Conservation (phyloP, 1,140 invertebrate species). For the Scaptomyza montana region DNA sequence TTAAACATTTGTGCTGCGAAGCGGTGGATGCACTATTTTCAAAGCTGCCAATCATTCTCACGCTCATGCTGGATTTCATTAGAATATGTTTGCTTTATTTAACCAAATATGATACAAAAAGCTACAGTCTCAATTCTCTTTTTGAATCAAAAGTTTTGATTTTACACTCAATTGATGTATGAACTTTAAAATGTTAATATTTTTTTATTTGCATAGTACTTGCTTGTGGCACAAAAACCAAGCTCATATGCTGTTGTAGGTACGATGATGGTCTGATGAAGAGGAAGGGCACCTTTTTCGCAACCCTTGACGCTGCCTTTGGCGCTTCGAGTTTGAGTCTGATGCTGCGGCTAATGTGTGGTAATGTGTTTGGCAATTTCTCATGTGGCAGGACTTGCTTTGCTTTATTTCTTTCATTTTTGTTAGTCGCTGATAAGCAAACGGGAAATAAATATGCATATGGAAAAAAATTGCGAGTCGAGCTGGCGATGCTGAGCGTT, state of each 20-base stretch:
- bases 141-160: too few relatives aligned
- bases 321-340: neutral
- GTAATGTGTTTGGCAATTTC: constrained; percentile 76
- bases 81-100: too few relatives aligned
- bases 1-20: too few relatives aligned
- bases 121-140: too few relatives aligned
- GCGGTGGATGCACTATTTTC: too few relatives aligned
- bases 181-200: neutral
- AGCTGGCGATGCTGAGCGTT: neutral
- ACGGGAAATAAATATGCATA: constrained; percentile 80
- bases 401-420: constrained; percentile 65
- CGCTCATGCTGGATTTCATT: too few relatives aligned
- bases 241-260: constrained; percentile 3
- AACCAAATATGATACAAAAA: too few relatives aligned
- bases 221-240: neutral
- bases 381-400: constrained; percentile 56
- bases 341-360: constrained; percentile 57
- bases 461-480: constrained; percentile 34
- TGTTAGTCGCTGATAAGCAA: constrained; percentile 73
- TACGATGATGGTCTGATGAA: neutral
- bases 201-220: neutral
- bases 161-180: too few relatives aligned
- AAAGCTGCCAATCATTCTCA: too few relatives aligned
- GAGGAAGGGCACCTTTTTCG: neutral
- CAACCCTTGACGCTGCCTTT: neutral